Evolutionary conservation across 1,140 invertebrate genomes (phyloP), one percentile per base, ranked within the genome.

Genomic region (Drosophila kurseongensis): DNA sequence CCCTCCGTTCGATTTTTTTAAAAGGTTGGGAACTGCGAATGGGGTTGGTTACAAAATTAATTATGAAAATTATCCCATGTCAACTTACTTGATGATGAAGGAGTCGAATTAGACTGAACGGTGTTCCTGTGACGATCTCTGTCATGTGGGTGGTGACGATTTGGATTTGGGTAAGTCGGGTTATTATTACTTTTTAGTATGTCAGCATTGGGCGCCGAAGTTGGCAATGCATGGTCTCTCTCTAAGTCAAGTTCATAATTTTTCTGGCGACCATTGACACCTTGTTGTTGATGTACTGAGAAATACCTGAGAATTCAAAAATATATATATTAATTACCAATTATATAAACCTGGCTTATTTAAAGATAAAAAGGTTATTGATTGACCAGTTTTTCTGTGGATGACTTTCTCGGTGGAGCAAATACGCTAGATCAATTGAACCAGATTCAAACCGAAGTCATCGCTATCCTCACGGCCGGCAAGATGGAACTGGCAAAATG

Each of bases 101-200:
- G 88, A 23, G 92, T 92, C 29, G 92, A 88, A 71, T 88, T 92
- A 42, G 85, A 75, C 18, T 72, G 82, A 18, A 67, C 61, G 29
- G 68, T 54, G 51, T 92, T 91, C 12, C 90, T 78, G 55, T 91
- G 88, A 9, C 92, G 86, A 56, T 92, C 89, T 40, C 90, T 69
- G 4, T 91, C 84, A 23, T 90, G 75, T 29, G 79, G 76, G 54
- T 92, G 91, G 76, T 92, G 91, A 12, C 86, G 90, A 84, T 94
- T 94, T 29, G 95, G 95, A 92, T 95, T 96, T 62, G 95, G 94
- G 82, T 95, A 95, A 13, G 95, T 94, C 40, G 94, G 94, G 84
- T 95, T 95, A 91, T 94, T 95, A 91, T 95, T 95, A 72, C 95
- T 95, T 88, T 95, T 95, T 67, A 95, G 93, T 58, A 95, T 95